phyloP scores from a whole-genome alignment of 2,113 vertebrate species.

The Leucoraja erinaceus region DNA sequence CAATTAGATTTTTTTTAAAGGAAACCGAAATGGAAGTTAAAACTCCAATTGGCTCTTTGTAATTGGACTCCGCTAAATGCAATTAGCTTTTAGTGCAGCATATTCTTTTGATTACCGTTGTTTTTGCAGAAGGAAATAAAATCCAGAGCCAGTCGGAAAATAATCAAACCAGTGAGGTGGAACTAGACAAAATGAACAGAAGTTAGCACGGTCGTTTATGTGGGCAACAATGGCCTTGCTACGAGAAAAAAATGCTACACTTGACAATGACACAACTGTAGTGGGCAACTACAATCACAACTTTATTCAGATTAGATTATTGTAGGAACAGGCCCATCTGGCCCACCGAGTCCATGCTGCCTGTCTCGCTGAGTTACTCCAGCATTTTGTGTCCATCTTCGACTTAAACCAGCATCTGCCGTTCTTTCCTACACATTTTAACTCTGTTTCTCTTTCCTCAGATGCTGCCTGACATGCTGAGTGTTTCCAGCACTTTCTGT shows the following conservation, averaged over 20 bases:
- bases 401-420: too few relatives aligned
- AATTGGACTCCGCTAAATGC: not conserved
- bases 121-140: not conserved
- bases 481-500: too few relatives aligned
- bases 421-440: too few relatives aligned
- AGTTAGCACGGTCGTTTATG: not conserved
- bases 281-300: not conserved
- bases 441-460: too few relatives aligned
- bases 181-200: not conserved
- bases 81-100: conserved; percentile 3
- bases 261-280: not conserved
- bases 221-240: too few relatives aligned
- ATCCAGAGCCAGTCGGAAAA: not conserved
- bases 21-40: not conserved
- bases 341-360: too few relatives aligned
- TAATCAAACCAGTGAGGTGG: not conserved
- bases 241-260: too few relatives aligned
- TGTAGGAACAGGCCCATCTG: not conserved
- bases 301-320: not conserved
- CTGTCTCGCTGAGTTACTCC: too few relatives aligned
- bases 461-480: too few relatives aligned
- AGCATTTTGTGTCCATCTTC: too few relatives aligned
- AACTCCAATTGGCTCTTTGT: not conserved
- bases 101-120: conserved; percentile 5
- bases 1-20: not conserved